A percentile compares a stretch with the other conserved stretches of the same genome.
phyloP scores from a whole-genome alignment of 2,797 vertebrate species.

The Danio choprae region DNA sequence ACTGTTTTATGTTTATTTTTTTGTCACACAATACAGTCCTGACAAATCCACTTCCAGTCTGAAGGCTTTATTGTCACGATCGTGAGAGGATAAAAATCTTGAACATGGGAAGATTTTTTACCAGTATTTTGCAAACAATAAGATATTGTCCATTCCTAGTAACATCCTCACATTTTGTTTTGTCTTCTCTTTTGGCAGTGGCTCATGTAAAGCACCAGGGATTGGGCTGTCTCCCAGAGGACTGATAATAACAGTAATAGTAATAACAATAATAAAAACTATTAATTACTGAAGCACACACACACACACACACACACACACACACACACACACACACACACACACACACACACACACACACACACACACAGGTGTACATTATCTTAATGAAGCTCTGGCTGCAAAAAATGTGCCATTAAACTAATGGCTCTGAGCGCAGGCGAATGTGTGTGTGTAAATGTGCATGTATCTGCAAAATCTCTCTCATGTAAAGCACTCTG shows the following conservation, averaged over 20 bases:
- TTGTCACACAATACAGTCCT: no score
- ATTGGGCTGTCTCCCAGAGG: conserved; percentile 8
- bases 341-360: conserved; percentile 33
- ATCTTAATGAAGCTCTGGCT: conserved; percentile 50
- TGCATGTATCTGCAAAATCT: conserved; percentile 9
- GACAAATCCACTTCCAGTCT: no score
- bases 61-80: no score
- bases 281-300: conserved; percentile 47
- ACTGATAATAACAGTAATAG: conserved; percentile 14
- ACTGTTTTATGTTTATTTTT: no score
- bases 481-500: conserved; percentile 18
- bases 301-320: conserved; percentile 21
- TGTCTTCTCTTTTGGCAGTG: neutral
- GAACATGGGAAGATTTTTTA: no score
- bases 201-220: conserved; percentile 5
- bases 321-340: conserved; percentile 35
- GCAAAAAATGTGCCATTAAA: conserved; percentile 42
- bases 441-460: conserved; percentile 12
- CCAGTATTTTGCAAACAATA: no score
- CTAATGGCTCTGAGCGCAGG: conserved; percentile 35
- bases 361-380: conserved; percentile 46
- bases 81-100: no score
- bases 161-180: conserved; percentile 5
- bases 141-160: no score
- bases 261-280: conserved; percentile 25